These are phyloP conservation scores for Chloroclysta siterata DNA, from an alignment of 2,888 invertebrate genomes.

Conservation along the genomic window DNA sequence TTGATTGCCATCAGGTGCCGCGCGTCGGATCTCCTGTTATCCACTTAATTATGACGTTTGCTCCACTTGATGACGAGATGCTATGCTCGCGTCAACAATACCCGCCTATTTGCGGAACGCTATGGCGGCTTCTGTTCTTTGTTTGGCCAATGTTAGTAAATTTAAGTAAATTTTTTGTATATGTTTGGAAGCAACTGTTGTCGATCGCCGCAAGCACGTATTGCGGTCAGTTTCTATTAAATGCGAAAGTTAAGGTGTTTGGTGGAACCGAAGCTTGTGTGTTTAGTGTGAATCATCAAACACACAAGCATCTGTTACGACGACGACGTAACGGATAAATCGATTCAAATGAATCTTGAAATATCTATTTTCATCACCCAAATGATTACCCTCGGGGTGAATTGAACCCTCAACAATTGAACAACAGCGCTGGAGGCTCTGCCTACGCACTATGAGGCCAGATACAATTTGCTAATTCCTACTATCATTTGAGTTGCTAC, in stretches of 20 bases:
- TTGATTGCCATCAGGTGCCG: conserved; percentile 24
- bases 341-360: background rate
- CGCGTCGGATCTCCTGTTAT: background rate
- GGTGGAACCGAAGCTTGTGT: too few relatives aligned
- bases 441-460: too few relatives aligned
- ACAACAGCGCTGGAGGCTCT: too few relatives aligned
- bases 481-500: too few relatives aligned
- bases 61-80: conserved; percentile 2
- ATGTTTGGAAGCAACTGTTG: background rate
- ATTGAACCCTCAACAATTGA: too few relatives aligned
- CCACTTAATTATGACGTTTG: conserved; percentile 1
- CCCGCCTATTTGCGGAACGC: conserved; percentile 1
- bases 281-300: too few relatives aligned
- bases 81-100: conserved; percentile 9
- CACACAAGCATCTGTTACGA: too few relatives aligned
- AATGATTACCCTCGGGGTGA: too few relatives aligned
- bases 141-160: background rate
- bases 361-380: too few relatives aligned
- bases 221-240: background rate
- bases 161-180: background rate
- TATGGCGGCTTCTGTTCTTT: conserved; percentile 5
- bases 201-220: background rate
- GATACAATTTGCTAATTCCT: too few relatives aligned
- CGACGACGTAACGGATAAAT: background rate
- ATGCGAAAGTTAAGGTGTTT: background rate